Conservation (phyloP, 2,888 invertebrate genomes). For the Leucoptera coffeella region DNA sequence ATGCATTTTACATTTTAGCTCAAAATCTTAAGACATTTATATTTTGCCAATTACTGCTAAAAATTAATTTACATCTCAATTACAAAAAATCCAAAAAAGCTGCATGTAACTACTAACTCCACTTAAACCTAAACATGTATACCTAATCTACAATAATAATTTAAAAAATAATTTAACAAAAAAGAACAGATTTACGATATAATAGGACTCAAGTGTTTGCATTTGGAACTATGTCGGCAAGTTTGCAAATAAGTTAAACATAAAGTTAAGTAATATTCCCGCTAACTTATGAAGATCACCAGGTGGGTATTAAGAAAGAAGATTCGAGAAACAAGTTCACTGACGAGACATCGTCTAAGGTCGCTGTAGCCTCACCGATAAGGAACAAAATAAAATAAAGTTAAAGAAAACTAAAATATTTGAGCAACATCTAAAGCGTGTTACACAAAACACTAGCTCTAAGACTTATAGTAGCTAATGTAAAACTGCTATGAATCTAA, state of each 20-base stretch:
- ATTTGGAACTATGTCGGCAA: constrained; percentile 54
- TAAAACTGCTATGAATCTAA: too few species aligned
- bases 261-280: constrained; percentile 34
- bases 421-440: constrained; percentile 50
- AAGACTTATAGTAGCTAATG: constrained; percentile 22
- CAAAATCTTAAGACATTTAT: too few species aligned
- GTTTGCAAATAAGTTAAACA: constrained; percentile 31
- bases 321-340: neutral
- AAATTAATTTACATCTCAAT: too few species aligned
- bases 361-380: too few species aligned
- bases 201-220: constrained; percentile 53
- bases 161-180: constrained; percentile 46
- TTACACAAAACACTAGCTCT: constrained; percentile 33
- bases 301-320: constrained; percentile 24
- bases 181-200: constrained; percentile 45
- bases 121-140: constrained; percentile 29
- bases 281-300: constrained; percentile 45
- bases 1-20: too few species aligned
- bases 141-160: constrained; percentile 38
- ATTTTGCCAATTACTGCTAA: too few species aligned
- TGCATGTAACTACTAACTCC: too few species aligned
- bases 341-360: too few species aligned
- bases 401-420: too few species aligned
- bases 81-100: too few species aligned
- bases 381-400: too few species aligned